phyloP scores from a whole-genome alignment of 2,797 vertebrate genomes.

The Esox lucius region DNA sequence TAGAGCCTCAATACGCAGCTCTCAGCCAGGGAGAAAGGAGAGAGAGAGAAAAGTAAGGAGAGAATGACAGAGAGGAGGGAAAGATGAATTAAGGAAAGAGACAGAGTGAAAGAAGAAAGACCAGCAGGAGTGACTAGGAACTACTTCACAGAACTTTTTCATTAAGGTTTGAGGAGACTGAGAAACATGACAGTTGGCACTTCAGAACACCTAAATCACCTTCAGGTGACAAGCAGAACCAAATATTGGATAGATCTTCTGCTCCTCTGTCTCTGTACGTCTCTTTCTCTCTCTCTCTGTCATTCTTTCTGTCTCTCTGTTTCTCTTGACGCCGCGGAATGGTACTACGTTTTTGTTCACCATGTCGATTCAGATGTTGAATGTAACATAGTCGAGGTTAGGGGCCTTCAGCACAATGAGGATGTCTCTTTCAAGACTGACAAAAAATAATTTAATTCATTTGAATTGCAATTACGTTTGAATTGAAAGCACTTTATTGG shows the following conservation, averaged over 20 bases:
- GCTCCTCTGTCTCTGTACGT: slow-evolving; percentile 59
- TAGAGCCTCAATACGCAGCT: slow-evolving; percentile 51
- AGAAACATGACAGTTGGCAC: slow-evolving; percentile 52
- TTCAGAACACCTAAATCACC: slow-evolving; percentile 58
- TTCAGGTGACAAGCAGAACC: slow-evolving; percentile 44
- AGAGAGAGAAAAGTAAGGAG: slow-evolving; percentile 10
- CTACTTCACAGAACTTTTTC: slow-evolving; percentile 48
- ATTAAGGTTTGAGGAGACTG: slow-evolving; percentile 55
- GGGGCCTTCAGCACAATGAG: too few species aligned
- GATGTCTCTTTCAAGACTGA: too few species aligned
- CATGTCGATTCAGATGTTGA: too few species aligned
- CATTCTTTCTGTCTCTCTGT: too few species aligned
- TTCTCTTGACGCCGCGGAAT: too few species aligned
- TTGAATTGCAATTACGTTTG: too few species aligned
- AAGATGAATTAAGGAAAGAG: slow-evolving; percentile 53
- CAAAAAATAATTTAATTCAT: too few species aligned
- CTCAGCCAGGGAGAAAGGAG: slow-evolving; percentile 27
- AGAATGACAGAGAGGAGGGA: background rate
- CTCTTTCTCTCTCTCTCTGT: slow-evolving; percentile 35
- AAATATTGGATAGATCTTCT: slow-evolving; percentile 52
- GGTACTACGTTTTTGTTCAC: too few species aligned
- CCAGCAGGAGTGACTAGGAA: slow-evolving; percentile 34
- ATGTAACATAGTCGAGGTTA: too few species aligned
- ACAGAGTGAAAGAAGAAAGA: slow-evolving; percentile 42
- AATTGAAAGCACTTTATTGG: too few species aligned